Evolutionary conservation across 2,888 invertebrate genomes (phyloP), one percentile per base, ranked within the genome.

Genomic region (Hylaea fasciaria): DNA sequence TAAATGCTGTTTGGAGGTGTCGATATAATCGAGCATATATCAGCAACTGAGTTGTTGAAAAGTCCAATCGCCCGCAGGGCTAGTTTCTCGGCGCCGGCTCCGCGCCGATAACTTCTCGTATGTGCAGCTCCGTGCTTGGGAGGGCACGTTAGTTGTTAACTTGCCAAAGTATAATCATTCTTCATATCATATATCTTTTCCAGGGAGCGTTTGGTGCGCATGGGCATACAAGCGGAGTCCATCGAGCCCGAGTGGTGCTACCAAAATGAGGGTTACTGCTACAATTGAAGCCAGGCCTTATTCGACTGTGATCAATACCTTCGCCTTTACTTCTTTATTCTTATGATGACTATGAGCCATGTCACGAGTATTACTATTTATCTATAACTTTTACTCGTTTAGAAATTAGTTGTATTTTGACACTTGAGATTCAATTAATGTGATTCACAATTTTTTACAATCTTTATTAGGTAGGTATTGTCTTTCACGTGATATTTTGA

Each of bases 171-270:
- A n/a, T n/a, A n/a, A n/a, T n/a, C n/a, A n/a, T n/a, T 35, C 11
- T n/a, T 37, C n/a, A 1, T 3, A 37, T 37, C 2, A 10, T n/a
- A 12, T 57, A 47, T 60, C 67, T 53, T 40, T 75, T 73, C 14
- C 86, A 94, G 97, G n/a, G 95, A 96, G 71, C 93, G 97, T 51
- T 85, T 97, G 49, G 93, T 96, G 0, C 93, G 93, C 61, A 93
- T 94, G 74, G 95, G 95, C 22, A 90, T 97, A 52, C 83, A 93
- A n/a, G 94, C 97, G 0, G 97, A 97, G 72, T 93, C 95, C 12
- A 79, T 97, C 52, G 94, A 97, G 80, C 97, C 97, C 0, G 94
- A 96, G 80, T 97, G 97, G 97, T 97, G 97, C 78, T 89, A 94
- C 69, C 96, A 97, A 78, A 95, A 97, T 82, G 95, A 96, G 81